These are phyloP conservation scores for Urocolius indicus DNA, from an alignment of 2,113 vertebrate species.

Conservation along the genomic window DNA sequence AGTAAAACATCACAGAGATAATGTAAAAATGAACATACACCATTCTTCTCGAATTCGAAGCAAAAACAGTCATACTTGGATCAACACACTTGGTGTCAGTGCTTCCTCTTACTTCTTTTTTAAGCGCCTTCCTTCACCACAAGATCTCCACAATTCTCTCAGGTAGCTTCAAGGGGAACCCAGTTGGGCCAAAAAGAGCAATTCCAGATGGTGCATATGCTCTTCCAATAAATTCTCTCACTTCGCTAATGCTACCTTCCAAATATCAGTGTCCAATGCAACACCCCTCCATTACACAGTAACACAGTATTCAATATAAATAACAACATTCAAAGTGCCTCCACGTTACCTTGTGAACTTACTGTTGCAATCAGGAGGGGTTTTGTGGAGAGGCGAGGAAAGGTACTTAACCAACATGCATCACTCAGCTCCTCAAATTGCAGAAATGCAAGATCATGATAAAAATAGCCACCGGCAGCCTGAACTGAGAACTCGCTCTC, in stretches of 20 bases:
- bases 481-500: neutral
- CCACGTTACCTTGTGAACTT: neutral
- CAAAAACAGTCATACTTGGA: neutral
- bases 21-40: neutral
- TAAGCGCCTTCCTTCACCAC: neutral
- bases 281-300: neutral
- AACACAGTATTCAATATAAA: neutral
- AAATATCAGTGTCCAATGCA: neutral
- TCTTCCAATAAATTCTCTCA: neutral
- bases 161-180: neutral
- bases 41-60: neutral
- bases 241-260: neutral
- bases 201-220: neutral
- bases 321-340: neutral
- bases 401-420: neutral
- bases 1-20: neutral
- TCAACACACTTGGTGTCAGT: neutral
- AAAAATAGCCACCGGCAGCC: slow-evolving; percentile 27
- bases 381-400: neutral
- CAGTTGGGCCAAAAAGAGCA: neutral
- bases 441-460: neutral
- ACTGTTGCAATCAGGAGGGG: neutral
- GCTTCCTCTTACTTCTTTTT: neutral
- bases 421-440: neutral
- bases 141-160: neutral